Percentiles rank a stretch among this genome's conserved stretches.
Conservation (phyloP, 1,140 invertebrate species). For the Steinernema feltiae region DNA sequence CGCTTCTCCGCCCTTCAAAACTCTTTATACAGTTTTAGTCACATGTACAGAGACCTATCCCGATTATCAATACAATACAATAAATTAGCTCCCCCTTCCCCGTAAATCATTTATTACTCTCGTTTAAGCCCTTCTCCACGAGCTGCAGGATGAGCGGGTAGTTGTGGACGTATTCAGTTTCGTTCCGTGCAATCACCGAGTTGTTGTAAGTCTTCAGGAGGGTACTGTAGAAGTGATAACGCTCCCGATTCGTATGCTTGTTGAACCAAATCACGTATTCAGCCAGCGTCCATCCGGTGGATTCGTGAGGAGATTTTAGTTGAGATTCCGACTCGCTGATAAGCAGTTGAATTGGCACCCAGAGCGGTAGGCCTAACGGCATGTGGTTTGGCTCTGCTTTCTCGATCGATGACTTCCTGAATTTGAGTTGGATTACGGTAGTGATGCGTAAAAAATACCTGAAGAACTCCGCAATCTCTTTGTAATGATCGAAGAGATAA, state of each 20-base stretch:
- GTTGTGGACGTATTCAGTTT: constrained; percentile 40
- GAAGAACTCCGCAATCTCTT: constrained; percentile 26
- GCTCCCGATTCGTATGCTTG: constrained; percentile 37
- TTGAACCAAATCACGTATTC: constrained; percentile 53
- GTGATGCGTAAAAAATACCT: no score
- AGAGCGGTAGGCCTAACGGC: constrained; percentile 20
- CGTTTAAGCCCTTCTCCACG: constrained; percentile 21
- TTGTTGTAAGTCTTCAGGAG: constrained; percentile 46
- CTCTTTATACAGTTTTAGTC: background rate
- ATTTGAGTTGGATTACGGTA: background rate
- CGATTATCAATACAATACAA: no score
- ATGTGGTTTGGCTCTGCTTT: background rate
- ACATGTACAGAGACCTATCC: no score
- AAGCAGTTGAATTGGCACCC: constrained; percentile 41
- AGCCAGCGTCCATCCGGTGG: constrained; percentile 47
- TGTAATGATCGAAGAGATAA: background rate
- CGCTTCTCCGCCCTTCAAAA: background rate
- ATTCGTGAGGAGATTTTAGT: constrained; percentile 42
- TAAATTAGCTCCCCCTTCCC: no score
- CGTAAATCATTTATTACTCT: background rate
- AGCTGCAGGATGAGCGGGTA: constrained; percentile 41
- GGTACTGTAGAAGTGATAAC: constrained; percentile 41
- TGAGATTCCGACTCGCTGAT: constrained; percentile 35
- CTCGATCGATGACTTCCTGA: background rate
- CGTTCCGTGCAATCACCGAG: constrained; percentile 43